Conservation (phyloP, 2,113 vertebrate genomes). For the Leucoraja erinaceus region DNA sequence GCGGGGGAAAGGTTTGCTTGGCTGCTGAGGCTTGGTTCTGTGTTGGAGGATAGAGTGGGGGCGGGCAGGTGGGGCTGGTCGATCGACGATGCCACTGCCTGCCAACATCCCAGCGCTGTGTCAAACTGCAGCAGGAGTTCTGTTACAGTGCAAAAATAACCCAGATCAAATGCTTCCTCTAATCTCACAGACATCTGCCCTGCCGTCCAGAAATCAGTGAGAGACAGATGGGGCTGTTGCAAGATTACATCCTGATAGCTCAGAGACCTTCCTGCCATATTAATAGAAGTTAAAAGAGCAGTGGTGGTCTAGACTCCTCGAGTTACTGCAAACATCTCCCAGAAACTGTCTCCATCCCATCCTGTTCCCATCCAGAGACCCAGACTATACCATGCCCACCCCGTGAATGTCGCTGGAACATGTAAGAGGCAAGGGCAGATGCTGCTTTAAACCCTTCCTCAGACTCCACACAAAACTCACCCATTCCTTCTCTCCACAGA, state of each 20-base stretch:
- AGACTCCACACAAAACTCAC: no score
- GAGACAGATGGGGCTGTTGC: background rate
- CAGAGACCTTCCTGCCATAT: background rate
- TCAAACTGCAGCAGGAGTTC: background rate
- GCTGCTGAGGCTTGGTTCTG: background rate
- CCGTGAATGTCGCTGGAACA: no score
- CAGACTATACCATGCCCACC: no score
- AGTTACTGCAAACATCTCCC: background rate
- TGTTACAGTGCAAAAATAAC: background rate
- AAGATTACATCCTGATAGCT: background rate
- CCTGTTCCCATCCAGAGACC: background rate
- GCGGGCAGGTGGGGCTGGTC: no score
- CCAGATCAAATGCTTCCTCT: background rate
- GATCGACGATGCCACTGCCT: background rate
- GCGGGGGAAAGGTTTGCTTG: background rate
- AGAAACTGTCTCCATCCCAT: no score
- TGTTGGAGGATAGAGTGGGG: background rate
- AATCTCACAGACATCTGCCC: background rate
- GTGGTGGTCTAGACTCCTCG: background rate
- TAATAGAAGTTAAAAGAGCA: background rate
- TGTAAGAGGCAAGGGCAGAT: no score
- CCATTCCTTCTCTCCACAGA: no score
- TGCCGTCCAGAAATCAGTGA: background rate
- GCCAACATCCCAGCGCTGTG: background rate
- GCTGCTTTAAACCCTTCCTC: no score